These are phyloP conservation scores for Phenacoccus solenopsis DNA, from an alignment of 1,140 invertebrate species.

Conservation along the genomic window DNA sequence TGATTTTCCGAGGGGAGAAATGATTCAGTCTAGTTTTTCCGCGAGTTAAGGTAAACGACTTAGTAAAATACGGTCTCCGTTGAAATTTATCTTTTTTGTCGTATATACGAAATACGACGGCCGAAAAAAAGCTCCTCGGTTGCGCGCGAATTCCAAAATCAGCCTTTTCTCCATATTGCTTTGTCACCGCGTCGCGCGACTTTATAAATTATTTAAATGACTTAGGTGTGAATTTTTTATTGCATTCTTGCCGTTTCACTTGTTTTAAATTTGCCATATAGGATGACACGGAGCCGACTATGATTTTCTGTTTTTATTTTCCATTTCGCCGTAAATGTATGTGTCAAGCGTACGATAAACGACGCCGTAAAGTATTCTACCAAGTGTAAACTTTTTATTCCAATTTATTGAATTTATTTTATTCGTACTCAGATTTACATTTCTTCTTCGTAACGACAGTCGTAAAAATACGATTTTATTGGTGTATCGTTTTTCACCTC, in stretches of 20 bases:
- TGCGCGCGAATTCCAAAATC: not conserved
- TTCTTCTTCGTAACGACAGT: no score
- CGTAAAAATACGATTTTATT: no score
- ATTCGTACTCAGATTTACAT: no score
- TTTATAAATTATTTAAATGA: slow-evolving; percentile 15
- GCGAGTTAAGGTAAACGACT: slow-evolving; percentile 13
- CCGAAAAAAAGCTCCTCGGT: not conserved
- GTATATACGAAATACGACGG: not conserved
- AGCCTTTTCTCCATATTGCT: not conserved
- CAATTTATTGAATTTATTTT: no score
- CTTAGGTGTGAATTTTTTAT: slow-evolving; percentile 5
- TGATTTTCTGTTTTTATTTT: not conserved
- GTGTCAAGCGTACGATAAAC: no score
- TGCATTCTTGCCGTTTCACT: not conserved
- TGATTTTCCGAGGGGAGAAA: not conserved
- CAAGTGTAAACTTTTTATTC: no score
- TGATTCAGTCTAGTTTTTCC: slow-evolving; percentile 9
- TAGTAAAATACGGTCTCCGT: slow-evolving; percentile 10
- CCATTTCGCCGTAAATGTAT: not conserved
- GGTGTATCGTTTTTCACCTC: no score
- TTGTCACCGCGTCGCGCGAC: not conserved
- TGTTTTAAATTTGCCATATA: not conserved
- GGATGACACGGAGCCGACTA: not conserved
- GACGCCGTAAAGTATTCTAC: no score
- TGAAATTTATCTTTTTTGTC: slow-evolving; percentile 14